These are phyloP conservation scores for Spongilla lacustris DNA, from an alignment of 37 sponge, comb jelly and placozoan species.

Conservation along the genomic window DNA sequence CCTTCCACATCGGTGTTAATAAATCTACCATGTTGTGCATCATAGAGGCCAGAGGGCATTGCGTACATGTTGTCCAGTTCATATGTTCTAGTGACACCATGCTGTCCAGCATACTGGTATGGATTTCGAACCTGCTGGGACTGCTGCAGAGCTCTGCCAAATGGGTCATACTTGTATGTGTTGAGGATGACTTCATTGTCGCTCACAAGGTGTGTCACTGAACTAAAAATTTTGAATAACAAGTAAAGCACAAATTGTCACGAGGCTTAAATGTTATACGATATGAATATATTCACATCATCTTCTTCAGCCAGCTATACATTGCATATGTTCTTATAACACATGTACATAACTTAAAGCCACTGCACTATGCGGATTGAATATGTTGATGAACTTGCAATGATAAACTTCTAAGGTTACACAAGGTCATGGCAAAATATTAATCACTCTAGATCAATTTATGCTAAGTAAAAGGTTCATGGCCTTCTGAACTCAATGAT, in stretches of 20 bases:
- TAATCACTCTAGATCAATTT: no score
- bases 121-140: slow-evolving; percentile 2
- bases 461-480: no score
- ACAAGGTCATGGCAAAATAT: no score
- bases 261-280: no score
- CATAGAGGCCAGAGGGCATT: slow-evolving; percentile 44
- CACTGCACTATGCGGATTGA: no score
- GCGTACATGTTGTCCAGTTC: slow-evolving; percentile 24
- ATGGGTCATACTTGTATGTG: slow-evolving; percentile 40
- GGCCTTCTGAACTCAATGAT: no score
- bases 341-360: no score
- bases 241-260: neutral
- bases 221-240: slow-evolving; percentile 1
- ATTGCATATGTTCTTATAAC: no score
- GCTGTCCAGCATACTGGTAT: slow-evolving; percentile 16
- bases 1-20: slow-evolving; percentile 22
- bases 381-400: no score
- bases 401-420: no score
- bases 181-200: neutral
- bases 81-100: slow-evolving; percentile 16
- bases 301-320: no score
- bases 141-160: slow-evolving; percentile 9
- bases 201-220: slow-evolving; percentile 19
- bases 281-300: no score
- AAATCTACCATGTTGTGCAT: slow-evolving; percentile 45